A percentile compares a stretch with the other conserved stretches of the same genome.
Evolutionary conservation across 2,888 invertebrate genomes (phyloP).

Genomic region (Mechanitis mazaeus): DNA sequence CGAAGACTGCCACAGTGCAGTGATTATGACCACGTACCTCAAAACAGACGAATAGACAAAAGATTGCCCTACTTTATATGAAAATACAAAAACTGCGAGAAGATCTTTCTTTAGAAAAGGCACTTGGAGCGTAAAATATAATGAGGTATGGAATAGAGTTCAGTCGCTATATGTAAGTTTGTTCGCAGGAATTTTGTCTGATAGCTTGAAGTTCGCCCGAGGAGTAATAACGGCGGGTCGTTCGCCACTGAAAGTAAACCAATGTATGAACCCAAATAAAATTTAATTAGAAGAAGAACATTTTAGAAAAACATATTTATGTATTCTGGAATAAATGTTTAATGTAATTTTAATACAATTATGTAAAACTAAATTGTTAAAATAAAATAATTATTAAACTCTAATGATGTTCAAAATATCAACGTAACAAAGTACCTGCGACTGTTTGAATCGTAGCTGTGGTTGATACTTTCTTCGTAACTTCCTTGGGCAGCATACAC

Average conservation of each 20-base stretch:
- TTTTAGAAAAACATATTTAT: background rate
- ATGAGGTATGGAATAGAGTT: slow-evolving; percentile 40
- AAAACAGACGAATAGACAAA: slow-evolving; percentile 1
- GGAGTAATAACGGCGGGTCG: slow-evolving; percentile 84
- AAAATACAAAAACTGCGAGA: slow-evolving; percentile 34
- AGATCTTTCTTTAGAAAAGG: slow-evolving; percentile 46
- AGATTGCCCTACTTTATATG: slow-evolving; percentile 7
- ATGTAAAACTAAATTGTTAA: no score
- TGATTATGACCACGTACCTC: slow-evolving; percentile 25
- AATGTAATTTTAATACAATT: no score
- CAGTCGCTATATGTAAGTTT: slow-evolving; percentile 86
- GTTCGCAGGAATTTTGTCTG: slow-evolving; percentile 89
- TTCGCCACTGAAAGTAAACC: slow-evolving; percentile 82
- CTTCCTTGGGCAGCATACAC: slow-evolving; percentile 91
- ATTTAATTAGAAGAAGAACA: background rate
- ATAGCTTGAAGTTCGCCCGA: slow-evolving; percentile 86
- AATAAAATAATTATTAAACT: background rate
- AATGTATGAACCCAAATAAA: slow-evolving; percentile 14
- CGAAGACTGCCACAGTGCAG: slow-evolving; percentile 24
- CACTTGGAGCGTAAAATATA: slow-evolving; percentile 49
- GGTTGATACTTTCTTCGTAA: slow-evolving; percentile 88
- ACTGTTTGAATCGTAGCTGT: slow-evolving; percentile 89
- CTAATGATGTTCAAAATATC: background rate
- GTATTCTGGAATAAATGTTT: background rate
- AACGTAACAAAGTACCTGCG: slow-evolving; percentile 78